Base-by-base conservation (phyloP, 2,797 vertebrate genomes). In the Cirrhinus mrigala region DNA sequence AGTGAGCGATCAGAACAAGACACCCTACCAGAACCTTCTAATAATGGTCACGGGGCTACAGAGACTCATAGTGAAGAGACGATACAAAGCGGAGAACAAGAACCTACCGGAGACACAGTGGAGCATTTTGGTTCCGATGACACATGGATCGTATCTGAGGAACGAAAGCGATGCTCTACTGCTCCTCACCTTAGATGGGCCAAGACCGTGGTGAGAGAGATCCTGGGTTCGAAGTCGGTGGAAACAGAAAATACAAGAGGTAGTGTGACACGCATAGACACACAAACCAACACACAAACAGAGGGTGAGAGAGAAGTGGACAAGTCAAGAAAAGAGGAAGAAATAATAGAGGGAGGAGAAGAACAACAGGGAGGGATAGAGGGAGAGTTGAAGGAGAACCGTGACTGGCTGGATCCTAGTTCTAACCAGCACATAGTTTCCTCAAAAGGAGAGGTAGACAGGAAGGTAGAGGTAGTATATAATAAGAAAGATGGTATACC, bases 181-280 rank as follows among this genome's bases (percentile, higher is more conserved):
- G 92, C 95, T 37, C 93, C 94, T 9, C 95, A 96, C 88, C 90
- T 96, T 58, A 95, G 94, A 91, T 95, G 95, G 95, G 95, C 94
- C 82, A 94, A 92, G 86, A 90, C 87, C 29, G 90, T 96, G 44
- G 85, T 95, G 33, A 90, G 79, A 4, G 93, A 95, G 90, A 95
- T 95, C 87, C 88, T 96, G 68, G 95, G 93, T 77, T 56, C 85
- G 86, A 91, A 90, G 77, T 84, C 91, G 22, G 91, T 89, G 20
- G 89, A 85, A 16, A 70, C 48, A 50, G 80, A 92, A 69, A 74
- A n/a, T 8, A 50, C 10, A 0, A 73, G 71, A 87, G 88, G 79
- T 85, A 83, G 83, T 60, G 48, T 83, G 68, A 18, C 40, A 73
- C 83, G 73, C n/a, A 88, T 92, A 91, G 60, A 93, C 92, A 94